Evolutionary conservation across 1,140 invertebrate species (phyloP), one percentile per base, ranked within the genome.

Genomic region (Brachionus paranguensis): DNA sequence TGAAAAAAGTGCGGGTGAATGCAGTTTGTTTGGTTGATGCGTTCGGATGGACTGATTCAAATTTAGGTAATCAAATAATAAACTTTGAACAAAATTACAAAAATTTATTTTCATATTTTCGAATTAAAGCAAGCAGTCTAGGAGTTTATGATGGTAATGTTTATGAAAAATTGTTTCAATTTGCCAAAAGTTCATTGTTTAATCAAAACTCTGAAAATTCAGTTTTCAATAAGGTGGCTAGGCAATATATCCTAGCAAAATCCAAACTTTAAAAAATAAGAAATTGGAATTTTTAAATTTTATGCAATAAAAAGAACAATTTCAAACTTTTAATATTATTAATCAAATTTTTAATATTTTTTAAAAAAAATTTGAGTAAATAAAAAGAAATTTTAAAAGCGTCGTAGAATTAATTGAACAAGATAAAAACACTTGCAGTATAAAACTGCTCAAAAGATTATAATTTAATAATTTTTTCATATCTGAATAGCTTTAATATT

Each of bases 81-180:
- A 55, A 79, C 14, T 72, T 10, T 11, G 1, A 76, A 37, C 6
- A 7, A 33, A 33, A 43, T 8, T 24, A n/a, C 4, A 20, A 3
- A 43, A 72, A 43, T 43, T 37, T 45, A 43, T 72, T 72, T 17
- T 11, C 17, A 43, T 17, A 72, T 17, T 17, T 72, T 72, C 29
- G 93, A 85, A 92, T 95, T 50, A 17, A 60, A 64, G 33, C 60
- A 70, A 60, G 60, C 24, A 97, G 95, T 1, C 88, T 97, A 1
- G 96, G 96, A 1, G 91, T 93, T 6, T 95, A 93, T 87, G 96
- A 98, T 89, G 96, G 96, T 1, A 92, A 94, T 85, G 95, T 96
- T 1, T 98, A 97, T 88, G 93, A 95, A 87, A 92, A 94, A 84
- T 90, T 98, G 10, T 95, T 94, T 86, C 92, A 94, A 72, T 95